phyloP scores from a whole-genome alignment of 2,797 vertebrate species.

The Pipistrellus pygmaeus region DNA sequence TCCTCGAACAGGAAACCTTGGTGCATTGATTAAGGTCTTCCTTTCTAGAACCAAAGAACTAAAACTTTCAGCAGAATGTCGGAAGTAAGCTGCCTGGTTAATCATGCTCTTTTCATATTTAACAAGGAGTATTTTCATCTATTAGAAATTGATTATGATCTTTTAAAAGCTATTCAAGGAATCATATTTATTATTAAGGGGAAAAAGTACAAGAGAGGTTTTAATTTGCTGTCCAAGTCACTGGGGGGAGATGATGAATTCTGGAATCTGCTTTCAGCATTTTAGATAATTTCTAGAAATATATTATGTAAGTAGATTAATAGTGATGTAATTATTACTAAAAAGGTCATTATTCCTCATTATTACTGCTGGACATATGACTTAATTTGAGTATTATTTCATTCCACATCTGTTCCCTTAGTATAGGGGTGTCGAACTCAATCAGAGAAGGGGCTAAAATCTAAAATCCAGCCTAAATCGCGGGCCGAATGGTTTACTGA shows the following conservation, averaged over 20 bases:
- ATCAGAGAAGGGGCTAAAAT: no score
- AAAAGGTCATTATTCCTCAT: not conserved
- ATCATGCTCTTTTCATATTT: not conserved
- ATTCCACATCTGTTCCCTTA: not conserved
- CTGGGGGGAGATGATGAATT: conserved; percentile 36
- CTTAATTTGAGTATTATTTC: not conserved
- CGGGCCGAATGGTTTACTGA: no score
- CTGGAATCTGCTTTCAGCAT: conserved; percentile 50
- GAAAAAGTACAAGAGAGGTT: conserved; percentile 10
- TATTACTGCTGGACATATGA: not conserved
- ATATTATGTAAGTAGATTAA: conserved; percentile 6
- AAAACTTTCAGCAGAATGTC: conserved; percentile 99
- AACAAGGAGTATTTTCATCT: conserved; percentile 12
- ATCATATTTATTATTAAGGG: not conserved
- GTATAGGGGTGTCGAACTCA: no score
- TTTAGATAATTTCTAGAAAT: conserved; percentile 49
- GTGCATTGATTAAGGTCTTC: conserved; percentile 95
- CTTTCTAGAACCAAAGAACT: conserved; percentile 98
- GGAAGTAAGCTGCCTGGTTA: conserved; percentile 93
- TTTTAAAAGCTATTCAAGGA: conserved; percentile 28
- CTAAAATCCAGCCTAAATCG: no score
- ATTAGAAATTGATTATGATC: not conserved
- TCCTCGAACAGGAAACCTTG: conserved; percentile 96
- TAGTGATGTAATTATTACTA: conserved; percentile 15
- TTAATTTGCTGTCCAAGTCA: conserved; percentile 11